Conservation (phyloP, 2,797 vertebrate genomes). For the Chanos chanos region DNA sequence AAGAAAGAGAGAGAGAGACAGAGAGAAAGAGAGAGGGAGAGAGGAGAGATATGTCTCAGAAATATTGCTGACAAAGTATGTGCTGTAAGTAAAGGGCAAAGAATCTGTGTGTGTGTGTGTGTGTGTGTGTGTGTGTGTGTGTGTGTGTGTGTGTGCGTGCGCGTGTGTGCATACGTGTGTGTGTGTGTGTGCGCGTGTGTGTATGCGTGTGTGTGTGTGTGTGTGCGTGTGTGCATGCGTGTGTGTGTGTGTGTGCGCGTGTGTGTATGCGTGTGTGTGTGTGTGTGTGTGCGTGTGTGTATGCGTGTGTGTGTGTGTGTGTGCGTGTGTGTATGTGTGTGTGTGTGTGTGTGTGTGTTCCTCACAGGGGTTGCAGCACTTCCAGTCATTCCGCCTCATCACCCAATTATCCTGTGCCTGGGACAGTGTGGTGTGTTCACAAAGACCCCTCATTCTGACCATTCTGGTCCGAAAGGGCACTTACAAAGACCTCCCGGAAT, state of each 20-base stretch:
- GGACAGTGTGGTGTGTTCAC: too few relatives aligned
- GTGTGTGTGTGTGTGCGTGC: not conserved
- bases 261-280: not conserved
- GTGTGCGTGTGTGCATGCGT: not conserved
- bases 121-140: conserved; percentile 19
- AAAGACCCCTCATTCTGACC: too few relatives aligned
- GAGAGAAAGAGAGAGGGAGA: conserved; percentile 2
- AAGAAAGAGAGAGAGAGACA: not conserved
- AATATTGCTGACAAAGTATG: too few relatives aligned
- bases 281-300: not conserved
- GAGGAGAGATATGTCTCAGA: not conserved
- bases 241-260: not conserved
- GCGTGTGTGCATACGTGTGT: not conserved
- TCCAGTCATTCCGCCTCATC: too few relatives aligned
- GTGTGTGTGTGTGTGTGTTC: too few relatives aligned
- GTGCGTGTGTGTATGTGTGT: too few relatives aligned
- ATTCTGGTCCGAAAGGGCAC: too few relatives aligned
- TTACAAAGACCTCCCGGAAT: too few relatives aligned
- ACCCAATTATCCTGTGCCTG: too few relatives aligned
- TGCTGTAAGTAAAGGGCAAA: not conserved
- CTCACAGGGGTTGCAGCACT: too few relatives aligned
- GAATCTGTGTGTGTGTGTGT: not conserved
- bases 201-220: not conserved
- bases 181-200: not conserved
- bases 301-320: not conserved